These are phyloP conservation scores for Cirrhinus molitorella DNA, from an alignment of 2,797 vertebrate species.

Conservation along the genomic window DNA sequence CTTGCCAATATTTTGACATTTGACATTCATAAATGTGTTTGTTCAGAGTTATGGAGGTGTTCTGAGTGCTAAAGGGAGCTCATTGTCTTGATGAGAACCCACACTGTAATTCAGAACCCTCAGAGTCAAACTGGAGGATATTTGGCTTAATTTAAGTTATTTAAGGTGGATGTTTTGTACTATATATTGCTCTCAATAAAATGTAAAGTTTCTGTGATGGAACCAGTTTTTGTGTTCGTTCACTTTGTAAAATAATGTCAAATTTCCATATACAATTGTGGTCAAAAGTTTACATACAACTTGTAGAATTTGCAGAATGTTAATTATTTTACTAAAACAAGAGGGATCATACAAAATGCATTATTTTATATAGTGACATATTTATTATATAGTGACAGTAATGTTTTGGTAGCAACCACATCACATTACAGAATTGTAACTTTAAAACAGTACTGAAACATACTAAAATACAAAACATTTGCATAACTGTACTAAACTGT, in stretches of 20 bases:
- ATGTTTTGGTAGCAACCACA: too few relatives aligned
- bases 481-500: too few relatives aligned
- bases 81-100: background rate
- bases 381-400: too few relatives aligned
- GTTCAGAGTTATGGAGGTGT: slow-evolving; percentile 10
- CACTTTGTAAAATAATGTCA: background rate
- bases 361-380: too few relatives aligned
- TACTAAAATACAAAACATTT: too few relatives aligned
- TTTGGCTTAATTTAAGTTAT: slow-evolving; percentile 64
- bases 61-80: slow-evolving; percentile 25
- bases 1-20: slow-evolving; percentile 47
- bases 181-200: slow-evolving; percentile 68
- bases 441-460: too few relatives aligned
- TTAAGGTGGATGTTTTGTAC: slow-evolving; percentile 70
- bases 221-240: slow-evolving; percentile 46
- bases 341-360: too few relatives aligned
- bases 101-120: background rate
- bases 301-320: too few relatives aligned
- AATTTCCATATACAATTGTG: background rate
- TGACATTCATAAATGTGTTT: slow-evolving; percentile 24
- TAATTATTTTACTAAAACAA: too few relatives aligned
- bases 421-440: too few relatives aligned
- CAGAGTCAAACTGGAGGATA: slow-evolving; percentile 12
- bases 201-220: slow-evolving; percentile 65
- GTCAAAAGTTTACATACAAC: too few relatives aligned